Conservation (phyloP, 1,140 invertebrate genomes). For the Calephelis virginiensis region DNA sequence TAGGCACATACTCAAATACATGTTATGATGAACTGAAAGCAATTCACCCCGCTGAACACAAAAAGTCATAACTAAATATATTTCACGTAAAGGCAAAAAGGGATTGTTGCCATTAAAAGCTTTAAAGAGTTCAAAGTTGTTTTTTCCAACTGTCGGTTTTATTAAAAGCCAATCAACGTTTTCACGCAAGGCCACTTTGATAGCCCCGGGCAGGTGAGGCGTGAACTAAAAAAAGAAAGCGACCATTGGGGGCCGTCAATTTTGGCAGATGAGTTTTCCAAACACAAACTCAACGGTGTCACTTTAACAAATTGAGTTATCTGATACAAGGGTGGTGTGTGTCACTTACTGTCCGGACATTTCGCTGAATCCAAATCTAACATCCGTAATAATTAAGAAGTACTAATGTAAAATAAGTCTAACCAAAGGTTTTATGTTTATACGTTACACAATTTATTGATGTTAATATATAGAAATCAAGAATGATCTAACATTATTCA, state of each 20-base stretch:
- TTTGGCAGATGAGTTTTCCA: constrained; percentile 69
- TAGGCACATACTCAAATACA: constrained; percentile 17
- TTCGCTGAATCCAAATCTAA: neutral
- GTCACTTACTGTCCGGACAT: neutral
- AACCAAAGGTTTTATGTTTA: neutral
- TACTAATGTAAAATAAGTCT: neutral
- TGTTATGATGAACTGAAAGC: neutral
- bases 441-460: too few relatives aligned
- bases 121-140: constrained; percentile 32
- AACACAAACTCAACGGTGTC: constrained; percentile 69
- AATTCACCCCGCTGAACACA: neutral
- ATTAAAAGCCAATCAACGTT: constrained; percentile 66
- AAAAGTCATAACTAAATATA: neutral
- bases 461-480: too few relatives aligned
- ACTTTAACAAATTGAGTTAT: constrained; percentile 78
- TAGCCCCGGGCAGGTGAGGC: constrained; percentile 55
- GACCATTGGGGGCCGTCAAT: constrained; percentile 58
- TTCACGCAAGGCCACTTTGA: constrained; percentile 48
- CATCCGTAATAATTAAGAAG: neutral
- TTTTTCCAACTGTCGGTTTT: constrained; percentile 26
- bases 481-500: too few relatives aligned
- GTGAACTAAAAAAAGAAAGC: constrained; percentile 65
- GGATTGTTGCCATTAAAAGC: constrained; percentile 29
- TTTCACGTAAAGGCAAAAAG: neutral
- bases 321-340: constrained; percentile 2